A percentile compares a stretch with the other conserved stretches of the same genome.
phyloP scores from a whole-genome alignment of 2,888 invertebrate genomes.

The Tridacna gigas region DNA sequence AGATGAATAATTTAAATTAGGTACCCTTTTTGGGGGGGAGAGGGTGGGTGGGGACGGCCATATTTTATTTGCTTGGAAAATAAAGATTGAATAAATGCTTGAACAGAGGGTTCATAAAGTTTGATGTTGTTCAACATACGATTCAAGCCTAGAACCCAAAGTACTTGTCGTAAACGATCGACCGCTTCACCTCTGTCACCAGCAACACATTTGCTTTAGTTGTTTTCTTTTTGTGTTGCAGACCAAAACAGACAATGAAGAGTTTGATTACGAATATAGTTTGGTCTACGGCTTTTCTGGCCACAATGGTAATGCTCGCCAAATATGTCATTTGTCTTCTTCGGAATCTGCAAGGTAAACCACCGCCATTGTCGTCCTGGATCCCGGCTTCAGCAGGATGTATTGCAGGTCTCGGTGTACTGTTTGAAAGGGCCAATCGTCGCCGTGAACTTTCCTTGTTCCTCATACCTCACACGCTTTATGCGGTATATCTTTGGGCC shows the following conservation, averaged over 20 bases:
- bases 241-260: conserved; percentile 67
- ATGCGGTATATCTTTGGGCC: conserved; percentile 69
- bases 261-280: conserved; percentile 71
- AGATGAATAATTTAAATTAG: too few relatives aligned
- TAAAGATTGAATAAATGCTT: too few relatives aligned
- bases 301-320: conserved; percentile 74
- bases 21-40: too few relatives aligned
- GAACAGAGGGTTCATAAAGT: too few relatives aligned
- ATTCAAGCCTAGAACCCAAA: too few relatives aligned
- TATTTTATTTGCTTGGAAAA: too few relatives aligned
- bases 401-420: conserved; percentile 67
- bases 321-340: conserved; percentile 76
- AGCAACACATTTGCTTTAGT: not conserved
- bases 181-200: too few relatives aligned
- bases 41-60: too few relatives aligned
- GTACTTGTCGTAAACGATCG: too few relatives aligned
- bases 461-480: conserved; percentile 74
- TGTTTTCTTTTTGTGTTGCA: conserved; percentile 51
- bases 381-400: conserved; percentile 72
- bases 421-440: conserved; percentile 71
- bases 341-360: conserved; percentile 65
- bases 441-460: conserved; percentile 76
- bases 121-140: too few relatives aligned
- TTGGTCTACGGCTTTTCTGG: conserved; percentile 75
- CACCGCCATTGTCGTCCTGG: conserved; percentile 73